Evolutionary conservation across 2,888 invertebrate species (phyloP).

Genomic region (Drosophila gaucha): DNA sequence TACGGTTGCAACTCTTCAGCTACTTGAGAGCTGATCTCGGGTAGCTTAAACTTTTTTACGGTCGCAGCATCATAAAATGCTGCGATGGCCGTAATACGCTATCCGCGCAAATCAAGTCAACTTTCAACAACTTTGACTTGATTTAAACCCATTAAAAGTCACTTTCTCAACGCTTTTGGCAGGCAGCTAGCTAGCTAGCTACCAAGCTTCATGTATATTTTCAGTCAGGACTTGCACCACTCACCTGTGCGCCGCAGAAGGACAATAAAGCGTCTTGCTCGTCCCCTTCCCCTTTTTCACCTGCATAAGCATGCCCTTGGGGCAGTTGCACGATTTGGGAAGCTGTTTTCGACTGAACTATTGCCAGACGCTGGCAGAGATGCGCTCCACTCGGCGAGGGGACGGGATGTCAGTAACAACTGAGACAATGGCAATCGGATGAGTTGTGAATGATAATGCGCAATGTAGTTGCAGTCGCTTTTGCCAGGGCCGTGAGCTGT

Average conservation of each 20-base stretch:
- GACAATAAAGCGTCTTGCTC: slow-evolving; percentile 49
- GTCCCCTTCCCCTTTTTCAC: slow-evolving; percentile 12
- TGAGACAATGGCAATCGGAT: slow-evolving; percentile 75
- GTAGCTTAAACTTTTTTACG: slow-evolving; percentile 59
- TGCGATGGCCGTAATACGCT: slow-evolving; percentile 29
- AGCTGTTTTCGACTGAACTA: not conserved
- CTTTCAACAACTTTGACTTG: slow-evolving; percentile 81
- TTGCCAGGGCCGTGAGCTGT: slow-evolving; percentile 18
- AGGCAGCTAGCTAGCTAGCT: slow-evolving; percentile 11
- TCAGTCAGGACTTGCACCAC: slow-evolving; percentile 30
- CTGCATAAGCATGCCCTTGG: slow-evolving; percentile 64
- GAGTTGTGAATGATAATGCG: slow-evolving; percentile 77
- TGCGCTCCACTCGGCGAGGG: not conserved
- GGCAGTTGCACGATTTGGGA: slow-evolving; percentile 8
- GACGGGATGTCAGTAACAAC: slow-evolving; percentile 7
- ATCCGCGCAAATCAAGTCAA: slow-evolving; percentile 75
- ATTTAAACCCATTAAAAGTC: slow-evolving; percentile 83
- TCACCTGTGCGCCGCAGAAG: slow-evolving; percentile 54
- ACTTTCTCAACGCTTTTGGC: slow-evolving; percentile 80
- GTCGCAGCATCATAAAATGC: slow-evolving; percentile 69
- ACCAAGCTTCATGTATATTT: slow-evolving; percentile 34
- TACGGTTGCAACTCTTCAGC: slow-evolving; percentile 49
- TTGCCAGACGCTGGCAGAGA: too few relatives aligned
- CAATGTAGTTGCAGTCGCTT: slow-evolving; percentile 22
- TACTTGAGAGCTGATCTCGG: slow-evolving; percentile 62